Percentiles rank a stretch among this genome's conserved stretches.
phyloP scores from a whole-genome alignment of 2,113 vertebrate genomes.

The Syngnathoides biaculeatus region DNA sequence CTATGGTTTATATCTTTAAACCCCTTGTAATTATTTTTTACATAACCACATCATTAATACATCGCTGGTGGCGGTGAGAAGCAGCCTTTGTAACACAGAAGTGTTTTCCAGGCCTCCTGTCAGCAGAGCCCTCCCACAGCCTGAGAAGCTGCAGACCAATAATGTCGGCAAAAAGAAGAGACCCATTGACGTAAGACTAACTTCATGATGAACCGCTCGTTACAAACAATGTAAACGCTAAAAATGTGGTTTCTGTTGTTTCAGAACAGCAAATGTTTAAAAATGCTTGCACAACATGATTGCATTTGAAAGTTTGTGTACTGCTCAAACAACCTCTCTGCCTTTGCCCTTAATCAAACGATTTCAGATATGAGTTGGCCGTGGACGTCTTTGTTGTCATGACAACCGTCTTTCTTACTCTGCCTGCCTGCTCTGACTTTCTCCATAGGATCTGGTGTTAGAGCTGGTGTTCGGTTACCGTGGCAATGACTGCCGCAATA shows the following conservation, averaged over 20 bases:
- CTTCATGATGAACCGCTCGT: neutral
- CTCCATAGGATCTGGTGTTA: slow-evolving; percentile 87
- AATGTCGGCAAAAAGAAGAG: slow-evolving; percentile 98
- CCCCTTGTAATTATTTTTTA: too few species aligned
- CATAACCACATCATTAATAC: neutral
- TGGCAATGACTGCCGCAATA: slow-evolving; percentile 96
- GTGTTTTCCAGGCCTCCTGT: slow-evolving; percentile 92
- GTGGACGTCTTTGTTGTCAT: slow-evolving; percentile 53
- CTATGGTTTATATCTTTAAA: too few species aligned
- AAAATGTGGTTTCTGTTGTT: neutral
- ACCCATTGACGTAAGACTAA: slow-evolving; percentile 86
- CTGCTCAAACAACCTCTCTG: slow-evolving; percentile 30
- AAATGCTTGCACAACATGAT: slow-evolving; percentile 28
- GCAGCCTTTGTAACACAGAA: slow-evolving; percentile 62
- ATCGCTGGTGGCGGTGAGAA: neutral
- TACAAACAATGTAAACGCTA: neutral
- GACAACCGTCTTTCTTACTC: slow-evolving; percentile 57
- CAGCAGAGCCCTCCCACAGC: slow-evolving; percentile 93
- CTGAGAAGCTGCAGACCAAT: slow-evolving; percentile 97
- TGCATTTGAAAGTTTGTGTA: slow-evolving; percentile 2
- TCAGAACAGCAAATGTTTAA: slow-evolving; percentile 14
- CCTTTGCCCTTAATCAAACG: slow-evolving; percentile 47
- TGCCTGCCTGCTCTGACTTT: slow-evolving; percentile 47
- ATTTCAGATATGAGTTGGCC: slow-evolving; percentile 20
- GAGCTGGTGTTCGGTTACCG: slow-evolving; percentile 97